Evolutionary conservation across 2,888 invertebrate species (phyloP).

Genomic region (Acanthococcus lagerstroemiae): DNA sequence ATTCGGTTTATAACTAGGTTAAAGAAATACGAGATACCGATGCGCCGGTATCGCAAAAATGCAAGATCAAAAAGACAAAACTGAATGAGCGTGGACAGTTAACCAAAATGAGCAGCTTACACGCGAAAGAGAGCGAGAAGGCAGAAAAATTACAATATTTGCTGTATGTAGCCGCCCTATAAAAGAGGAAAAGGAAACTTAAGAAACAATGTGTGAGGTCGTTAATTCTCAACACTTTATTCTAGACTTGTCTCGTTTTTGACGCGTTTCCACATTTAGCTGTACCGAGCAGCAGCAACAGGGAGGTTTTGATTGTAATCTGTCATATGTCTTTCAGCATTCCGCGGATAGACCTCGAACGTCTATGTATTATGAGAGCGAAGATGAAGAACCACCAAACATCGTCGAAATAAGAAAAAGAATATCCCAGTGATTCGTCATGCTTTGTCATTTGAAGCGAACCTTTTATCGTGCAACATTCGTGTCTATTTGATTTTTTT

Average conservation of each 20-base stretch:
- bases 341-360: conserved; percentile 16
- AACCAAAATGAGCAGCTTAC: no score
- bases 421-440: conserved; percentile 17
- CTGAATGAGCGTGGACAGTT: no score
- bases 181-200: conserved; percentile 3
- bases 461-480: conserved; percentile 21
- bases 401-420: neutral
- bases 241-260: conserved; percentile 20
- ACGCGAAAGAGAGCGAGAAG: no score
- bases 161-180: neutral
- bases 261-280: conserved; percentile 25
- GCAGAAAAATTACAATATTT: conserved; percentile 11
- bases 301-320: conserved; percentile 18
- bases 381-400: neutral
- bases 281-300: conserved; percentile 8
- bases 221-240: conserved; percentile 27
- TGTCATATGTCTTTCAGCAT: conserved; percentile 23
- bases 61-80: neutral
- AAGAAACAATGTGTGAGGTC: conserved; percentile 26
- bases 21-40: neutral
- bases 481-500: no score
- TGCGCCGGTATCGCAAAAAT: no score
- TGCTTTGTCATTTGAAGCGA: conserved; percentile 19
- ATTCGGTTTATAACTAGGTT: no score
- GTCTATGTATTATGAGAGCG: no score